Conservation (phyloP, 2,888 invertebrate genomes). For the Odontocolon sp. region DNA sequence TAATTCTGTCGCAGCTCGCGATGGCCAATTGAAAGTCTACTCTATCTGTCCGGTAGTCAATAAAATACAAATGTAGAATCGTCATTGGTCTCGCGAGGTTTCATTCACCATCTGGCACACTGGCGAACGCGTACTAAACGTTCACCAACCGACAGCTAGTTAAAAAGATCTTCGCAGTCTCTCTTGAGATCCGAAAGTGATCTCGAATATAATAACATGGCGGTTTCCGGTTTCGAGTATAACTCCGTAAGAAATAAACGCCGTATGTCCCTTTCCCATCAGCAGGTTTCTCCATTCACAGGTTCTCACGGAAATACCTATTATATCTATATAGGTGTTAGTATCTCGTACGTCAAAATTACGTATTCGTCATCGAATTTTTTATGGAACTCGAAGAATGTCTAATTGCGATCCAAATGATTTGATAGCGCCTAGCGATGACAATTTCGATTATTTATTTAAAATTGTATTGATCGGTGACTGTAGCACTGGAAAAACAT, state of each 20-base stretch:
- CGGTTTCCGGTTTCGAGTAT: conserved; percentile 10
- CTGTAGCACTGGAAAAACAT: conserved; percentile 95
- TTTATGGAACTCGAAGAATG: conserved; percentile 81
- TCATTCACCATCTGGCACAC: no score
- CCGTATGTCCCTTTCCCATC: conserved; percentile 37
- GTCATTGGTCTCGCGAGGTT: no score
- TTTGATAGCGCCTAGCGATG: conserved; percentile 89
- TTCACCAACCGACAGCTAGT: background rate
- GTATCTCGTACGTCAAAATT: conserved; percentile 41
- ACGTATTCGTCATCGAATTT: no score
- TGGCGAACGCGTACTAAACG: no score
- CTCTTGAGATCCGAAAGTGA: conserved; percentile 1
- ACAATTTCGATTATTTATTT: conserved; percentile 95
- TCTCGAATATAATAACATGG: background rate
- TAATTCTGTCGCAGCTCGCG: no score
- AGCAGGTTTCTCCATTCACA: conserved; percentile 40
- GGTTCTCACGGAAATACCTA: conserved; percentile 47
- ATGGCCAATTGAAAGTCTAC: no score
- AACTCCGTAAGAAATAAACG: conserved; percentile 40
- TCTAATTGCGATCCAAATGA: conserved; percentile 89
- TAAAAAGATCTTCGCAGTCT: background rate
- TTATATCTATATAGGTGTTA: conserved; percentile 38
- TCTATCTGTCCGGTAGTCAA: no score
- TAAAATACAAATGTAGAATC: no score
- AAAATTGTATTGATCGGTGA: conserved; percentile 97